Base-by-base conservation (phyloP, 2,888 invertebrate species). In the Phortica magna region DNA sequence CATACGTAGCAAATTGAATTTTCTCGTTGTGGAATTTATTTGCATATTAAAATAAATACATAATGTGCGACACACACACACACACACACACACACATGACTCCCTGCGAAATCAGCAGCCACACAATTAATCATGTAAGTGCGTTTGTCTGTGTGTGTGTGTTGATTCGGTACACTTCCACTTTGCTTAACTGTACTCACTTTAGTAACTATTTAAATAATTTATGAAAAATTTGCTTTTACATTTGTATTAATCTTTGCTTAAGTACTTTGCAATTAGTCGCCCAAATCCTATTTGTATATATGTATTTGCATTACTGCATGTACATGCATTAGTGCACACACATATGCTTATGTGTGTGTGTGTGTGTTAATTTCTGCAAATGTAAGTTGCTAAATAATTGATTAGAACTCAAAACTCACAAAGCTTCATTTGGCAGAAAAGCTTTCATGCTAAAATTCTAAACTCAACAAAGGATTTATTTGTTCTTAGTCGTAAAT, bases 201-300 rank as follows among this genome's bases (percentile, higher is more conserved):
- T 57, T 64, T 61, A 61, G 61, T 64, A 71, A 70, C 76, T 76
- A 83, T 85, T 84, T 87, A 81, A 90, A 90, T 89, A 90, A 90
- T 89, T 88, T 85, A 90, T 89, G 78, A 84, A 87, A 89, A 81
- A 86, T 82, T 83, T 83, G 82, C 88, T 89, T 83, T 84, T 84
- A 82, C 89, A 89, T 89, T 89, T 89, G 88, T 88, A 85, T 83
- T 83, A 88, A 89, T 89, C 86, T 83, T 87, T 88, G 83, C 87
- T 89, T 86, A 90, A 90, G 89, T 84, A 90, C 90, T 89, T 90
- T 89, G 87, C 91, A 90, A 90, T 90, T 90, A 90, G 91, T 90
- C 89, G 83, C 81, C 77, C 84, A 89, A 89, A 90, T 89, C 88
- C 85, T 78, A 80, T 88, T 72, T 77, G 79, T 76, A 78, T 76